Evolutionary conservation across 2,797 vertebrate species (phyloP), one percentile per base, ranked within the genome.

Genomic region (Nasua narica): DNA sequence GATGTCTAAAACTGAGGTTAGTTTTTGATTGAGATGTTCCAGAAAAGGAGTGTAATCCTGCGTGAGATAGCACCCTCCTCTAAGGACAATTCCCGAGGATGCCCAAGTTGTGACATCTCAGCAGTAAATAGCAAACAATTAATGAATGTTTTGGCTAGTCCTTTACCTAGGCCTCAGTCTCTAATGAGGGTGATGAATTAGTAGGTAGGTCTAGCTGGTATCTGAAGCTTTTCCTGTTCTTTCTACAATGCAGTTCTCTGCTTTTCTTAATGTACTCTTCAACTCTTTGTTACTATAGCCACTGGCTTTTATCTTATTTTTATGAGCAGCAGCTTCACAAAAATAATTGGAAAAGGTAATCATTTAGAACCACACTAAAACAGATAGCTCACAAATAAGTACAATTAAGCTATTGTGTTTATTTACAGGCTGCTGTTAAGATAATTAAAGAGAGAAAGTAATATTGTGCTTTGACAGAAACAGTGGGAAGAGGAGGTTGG

Each of bases 371-470:
- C 93, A 93, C 95, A 91, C 54, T 96, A 95, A 96, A 98, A 46
- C 96, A 98, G 95, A 97, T 95, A 96, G 27, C 90, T 98, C 94
- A 97, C 92, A 97, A 97, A 94, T 83, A 98, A 98, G 89, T 96
- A 96, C 98, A 97, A 98, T 98, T 97, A 97, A 97, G 60, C 90
- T 92, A 95, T 96, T 97, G 90, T 87, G 46, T 95, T 98, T 96
- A 96, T 98, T 97, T 98, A 97, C 77, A 96, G 62, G 81, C 65
- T 97, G 69, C 92, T 96, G 89, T 98, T 98, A 98, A 95, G 96
- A 98, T 98, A 98, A 98, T 97, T 98, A 98, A 98, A 97, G 97
- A 94, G 83, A 97, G 95, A 98, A 94, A 96, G 90, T 93, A 94
- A 97, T 98, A 95, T 29, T 86, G 72, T 98, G 93, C 97, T 98